A percentile compares a stretch with the other conserved stretches of the same genome.
Conservation (phyloP, 2,888 invertebrate genomes). For the Nomada ferruginata region DNA sequence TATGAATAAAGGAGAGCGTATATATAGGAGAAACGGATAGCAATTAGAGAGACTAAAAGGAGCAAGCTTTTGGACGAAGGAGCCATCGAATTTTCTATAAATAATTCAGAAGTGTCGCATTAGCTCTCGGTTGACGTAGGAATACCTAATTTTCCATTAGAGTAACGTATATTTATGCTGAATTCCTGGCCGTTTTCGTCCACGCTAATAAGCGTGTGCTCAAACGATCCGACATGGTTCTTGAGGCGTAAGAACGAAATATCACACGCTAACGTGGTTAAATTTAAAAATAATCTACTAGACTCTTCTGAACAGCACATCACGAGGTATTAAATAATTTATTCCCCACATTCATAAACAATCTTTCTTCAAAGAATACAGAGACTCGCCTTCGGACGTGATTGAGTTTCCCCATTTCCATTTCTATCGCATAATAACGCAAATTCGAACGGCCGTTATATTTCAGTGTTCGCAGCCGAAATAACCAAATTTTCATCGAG, state of each 20-base stretch:
- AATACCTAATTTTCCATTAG: background rate
- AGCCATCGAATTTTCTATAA: slow-evolving; percentile 4
- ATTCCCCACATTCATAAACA: background rate
- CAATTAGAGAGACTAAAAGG: background rate
- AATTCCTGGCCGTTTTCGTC: background rate
- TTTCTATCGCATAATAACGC: slow-evolving; percentile 29
- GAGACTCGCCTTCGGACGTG: background rate
- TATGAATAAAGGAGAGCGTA: background rate
- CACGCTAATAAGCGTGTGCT: background rate
- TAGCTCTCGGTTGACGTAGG: background rate
- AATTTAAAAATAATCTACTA: background rate
- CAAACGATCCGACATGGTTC: no score
- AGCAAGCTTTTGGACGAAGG: background rate
- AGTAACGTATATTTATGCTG: background rate
- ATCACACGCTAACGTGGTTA: background rate
- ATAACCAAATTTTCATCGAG: slow-evolving; percentile 56
- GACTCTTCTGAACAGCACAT: background rate
- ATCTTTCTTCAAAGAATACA: background rate
- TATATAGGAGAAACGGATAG: background rate
- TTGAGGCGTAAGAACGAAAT: background rate
- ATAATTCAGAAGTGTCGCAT: slow-evolving; percentile 5
- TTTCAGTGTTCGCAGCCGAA: slow-evolving; percentile 28
- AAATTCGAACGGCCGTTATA: slow-evolving; percentile 25
- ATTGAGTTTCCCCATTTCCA: background rate
- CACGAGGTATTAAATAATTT: background rate